These are phyloP conservation scores for Macrobrachium rosenbergii DNA, from an alignment of 1,140 invertebrate genomes.

Conservation along the genomic window DNA sequence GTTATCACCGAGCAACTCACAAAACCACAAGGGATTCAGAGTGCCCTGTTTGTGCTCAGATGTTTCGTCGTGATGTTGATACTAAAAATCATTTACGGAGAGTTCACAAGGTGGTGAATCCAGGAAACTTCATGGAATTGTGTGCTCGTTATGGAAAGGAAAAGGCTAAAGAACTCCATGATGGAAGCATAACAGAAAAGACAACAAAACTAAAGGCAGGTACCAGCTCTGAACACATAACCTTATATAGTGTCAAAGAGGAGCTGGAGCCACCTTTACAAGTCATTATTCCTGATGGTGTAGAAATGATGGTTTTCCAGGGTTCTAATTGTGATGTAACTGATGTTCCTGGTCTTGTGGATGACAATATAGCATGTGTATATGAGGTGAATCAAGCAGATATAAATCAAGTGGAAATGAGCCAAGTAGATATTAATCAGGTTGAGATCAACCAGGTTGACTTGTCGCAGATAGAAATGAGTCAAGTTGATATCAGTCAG, in stretches of 20 bases:
- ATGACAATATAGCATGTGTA: conserved; percentile 38
- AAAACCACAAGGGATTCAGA: conserved; percentile 57
- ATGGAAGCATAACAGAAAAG: conserved; percentile 32
- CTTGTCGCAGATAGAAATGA: background rate
- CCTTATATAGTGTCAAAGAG: conserved; percentile 42
- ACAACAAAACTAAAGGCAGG: conserved; percentile 19
- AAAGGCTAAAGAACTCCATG: conserved; percentile 40
- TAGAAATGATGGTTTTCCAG: conserved; percentile 48
- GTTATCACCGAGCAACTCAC: conserved; percentile 56
- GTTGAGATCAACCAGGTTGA: conserved; percentile 37
- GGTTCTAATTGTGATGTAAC: conserved; percentile 35
- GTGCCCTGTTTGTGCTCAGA: conserved; percentile 52
- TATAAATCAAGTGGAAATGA: conserved; percentile 29
- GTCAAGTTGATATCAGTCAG: too few species aligned
- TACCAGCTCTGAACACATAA: conserved; percentile 47
- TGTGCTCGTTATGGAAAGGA: conserved; percentile 46
- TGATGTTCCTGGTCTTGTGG: background rate
- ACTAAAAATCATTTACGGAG: conserved; percentile 56
- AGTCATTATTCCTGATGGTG: conserved; percentile 50
- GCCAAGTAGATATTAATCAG: conserved; percentile 43
- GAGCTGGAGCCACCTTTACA: conserved; percentile 56
- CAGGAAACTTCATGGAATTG: conserved; percentile 55
- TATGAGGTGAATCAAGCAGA: conserved; percentile 39
- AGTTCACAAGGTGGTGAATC: conserved; percentile 54
- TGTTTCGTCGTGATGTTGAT: conserved; percentile 58